Evolutionary conservation across 2,888 invertebrate species (phyloP).

Genomic region (Torymus aiolomorphi): DNA sequence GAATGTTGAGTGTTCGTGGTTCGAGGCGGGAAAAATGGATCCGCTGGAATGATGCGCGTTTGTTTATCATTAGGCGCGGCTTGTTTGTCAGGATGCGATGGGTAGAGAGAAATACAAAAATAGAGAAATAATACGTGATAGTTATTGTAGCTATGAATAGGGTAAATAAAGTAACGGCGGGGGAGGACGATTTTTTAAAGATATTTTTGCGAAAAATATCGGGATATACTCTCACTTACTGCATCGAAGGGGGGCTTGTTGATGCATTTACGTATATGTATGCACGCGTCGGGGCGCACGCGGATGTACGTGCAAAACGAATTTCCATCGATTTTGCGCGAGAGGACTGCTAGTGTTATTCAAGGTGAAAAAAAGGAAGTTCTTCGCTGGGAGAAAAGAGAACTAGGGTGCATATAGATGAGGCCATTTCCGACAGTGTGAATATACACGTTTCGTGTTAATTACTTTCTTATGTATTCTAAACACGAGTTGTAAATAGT

Average conservation of each 20-base stretch:
- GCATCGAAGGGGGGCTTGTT: background rate
- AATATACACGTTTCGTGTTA: background rate
- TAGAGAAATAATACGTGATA: too few species aligned
- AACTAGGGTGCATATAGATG: background rate
- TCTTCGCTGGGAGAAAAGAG: background rate
- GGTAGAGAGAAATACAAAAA: too few species aligned
- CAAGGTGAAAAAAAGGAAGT: background rate
- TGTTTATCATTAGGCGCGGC: too few species aligned
- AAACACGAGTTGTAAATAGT: too few species aligned
- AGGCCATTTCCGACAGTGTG: background rate
- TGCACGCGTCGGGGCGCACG: background rate
- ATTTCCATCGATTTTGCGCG: slow-evolving; percentile 15
- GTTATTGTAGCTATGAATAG: too few species aligned
- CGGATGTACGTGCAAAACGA: background rate
- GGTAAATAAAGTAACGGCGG: too few species aligned
- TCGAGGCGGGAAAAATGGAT: too few species aligned
- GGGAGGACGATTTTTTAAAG: background rate
- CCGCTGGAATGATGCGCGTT: too few species aligned
- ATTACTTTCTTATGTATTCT: too few species aligned
- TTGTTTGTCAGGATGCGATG: too few species aligned
- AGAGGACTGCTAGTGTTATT: background rate
- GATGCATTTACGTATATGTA: slow-evolving; percentile 3
- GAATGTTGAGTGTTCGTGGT: too few species aligned
- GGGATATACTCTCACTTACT: slow-evolving; percentile 2
- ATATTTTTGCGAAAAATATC: slow-evolving; percentile 4